Percentiles rank a stretch among this genome's conserved stretches.
Conservation (phyloP, 1,140 invertebrate species). For the Meloidogyne hapla region DNA sequence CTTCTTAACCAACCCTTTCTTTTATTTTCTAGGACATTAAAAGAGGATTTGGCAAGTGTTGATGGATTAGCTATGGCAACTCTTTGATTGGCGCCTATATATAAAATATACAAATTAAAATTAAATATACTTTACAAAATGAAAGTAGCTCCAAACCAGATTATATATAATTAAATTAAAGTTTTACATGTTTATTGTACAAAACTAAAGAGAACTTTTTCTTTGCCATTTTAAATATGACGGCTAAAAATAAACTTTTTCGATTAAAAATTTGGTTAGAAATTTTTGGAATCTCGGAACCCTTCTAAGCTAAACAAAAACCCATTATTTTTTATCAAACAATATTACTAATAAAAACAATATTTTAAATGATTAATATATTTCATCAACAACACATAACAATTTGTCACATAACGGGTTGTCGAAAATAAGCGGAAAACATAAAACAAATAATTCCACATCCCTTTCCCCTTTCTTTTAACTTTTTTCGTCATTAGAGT, state of each 20-base stretch:
- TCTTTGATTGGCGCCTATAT: neutral
- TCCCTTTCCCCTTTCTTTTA: neutral
- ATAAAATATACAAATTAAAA: neutral
- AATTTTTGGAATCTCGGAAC: too few species aligned
- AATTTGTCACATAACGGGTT: neutral
- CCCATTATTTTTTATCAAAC: neutral
- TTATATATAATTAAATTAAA: neutral
- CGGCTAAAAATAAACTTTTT: neutral
- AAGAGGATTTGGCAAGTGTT: neutral
- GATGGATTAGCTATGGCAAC: neutral
- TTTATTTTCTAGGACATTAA: neutral
- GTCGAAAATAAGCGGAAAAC: neutral
- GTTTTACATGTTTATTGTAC: slow-evolving; percentile 3
- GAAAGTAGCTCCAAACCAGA: slow-evolving; percentile 5
- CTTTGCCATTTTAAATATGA: neutral
- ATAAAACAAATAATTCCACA: neutral
- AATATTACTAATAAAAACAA: neutral
- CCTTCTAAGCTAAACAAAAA: neutral
- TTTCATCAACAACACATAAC: neutral
- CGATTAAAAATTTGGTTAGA: too few species aligned
- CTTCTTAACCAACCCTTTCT: neutral
- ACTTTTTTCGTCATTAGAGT: slow-evolving; percentile 56
- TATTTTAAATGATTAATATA: slow-evolving; percentile 1
- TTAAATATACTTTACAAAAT: neutral
- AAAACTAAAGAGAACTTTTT: neutral